phyloP scores from a whole-genome alignment of 2,113 vertebrate genomes.

The Callospermophilus lateralis region DNA sequence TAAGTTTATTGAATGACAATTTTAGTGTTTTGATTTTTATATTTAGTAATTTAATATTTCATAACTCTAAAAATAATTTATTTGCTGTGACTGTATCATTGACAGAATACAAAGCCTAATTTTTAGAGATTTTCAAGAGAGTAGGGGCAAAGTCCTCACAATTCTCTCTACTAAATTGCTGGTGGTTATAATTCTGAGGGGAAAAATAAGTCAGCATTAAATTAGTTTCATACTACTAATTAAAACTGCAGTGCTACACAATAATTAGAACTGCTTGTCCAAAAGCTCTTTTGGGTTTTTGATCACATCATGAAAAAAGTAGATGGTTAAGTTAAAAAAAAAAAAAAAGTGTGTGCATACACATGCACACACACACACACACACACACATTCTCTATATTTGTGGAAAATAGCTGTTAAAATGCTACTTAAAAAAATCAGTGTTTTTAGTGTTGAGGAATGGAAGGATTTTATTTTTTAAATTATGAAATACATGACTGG shows the following conservation, averaged over 20 bases:
- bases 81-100: neutral
- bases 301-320: constrained; percentile 39
- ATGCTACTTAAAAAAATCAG: neutral
- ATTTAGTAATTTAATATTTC: constrained; percentile 42
- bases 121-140: constrained; percentile 50
- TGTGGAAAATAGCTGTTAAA: constrained; percentile 35
- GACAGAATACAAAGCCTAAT: neutral
- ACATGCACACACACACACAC: too few relatives aligned
- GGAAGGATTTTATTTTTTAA: neutral
- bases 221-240: constrained; percentile 63
- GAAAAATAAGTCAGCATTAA: constrained; percentile 49
- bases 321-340: neutral
- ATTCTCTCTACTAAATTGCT: neutral
- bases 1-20: neutral
- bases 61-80: constrained; percentile 29
- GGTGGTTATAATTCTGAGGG: constrained; percentile 41
- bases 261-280: constrained; percentile 40
- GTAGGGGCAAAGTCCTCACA: neutral
- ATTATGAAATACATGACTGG: neutral
- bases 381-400: neutral
- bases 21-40: constrained; percentile 1
- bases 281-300: constrained; percentile 57
- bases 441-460: constrained; percentile 18
- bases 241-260: constrained; percentile 2
- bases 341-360: neutral